A percentile compares a stretch with the other conserved stretches of the same genome.
These are phyloP conservation scores for Cygnus buccinator DNA, from an alignment of 2,113 vertebrate species.

Conservation along the genomic window DNA sequence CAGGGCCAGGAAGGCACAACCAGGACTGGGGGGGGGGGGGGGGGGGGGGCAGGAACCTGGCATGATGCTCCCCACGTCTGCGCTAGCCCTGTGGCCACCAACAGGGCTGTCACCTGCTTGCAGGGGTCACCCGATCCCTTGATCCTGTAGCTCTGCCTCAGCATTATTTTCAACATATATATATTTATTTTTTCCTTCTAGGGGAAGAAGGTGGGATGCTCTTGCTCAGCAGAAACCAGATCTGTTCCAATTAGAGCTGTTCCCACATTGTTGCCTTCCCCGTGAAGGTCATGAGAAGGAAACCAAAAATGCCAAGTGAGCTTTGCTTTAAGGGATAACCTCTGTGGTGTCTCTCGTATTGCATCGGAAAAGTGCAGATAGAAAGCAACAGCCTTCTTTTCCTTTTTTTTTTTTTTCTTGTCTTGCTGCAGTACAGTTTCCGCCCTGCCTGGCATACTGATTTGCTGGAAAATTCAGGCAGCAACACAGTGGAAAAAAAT, in stretches of 20 bases:
- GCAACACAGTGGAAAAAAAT: constrained; percentile 3
- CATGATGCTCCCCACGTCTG: rapidly evolving
- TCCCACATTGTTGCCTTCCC: not conserved
- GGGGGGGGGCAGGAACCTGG: too few species aligned
- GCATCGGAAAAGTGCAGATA: not conserved
- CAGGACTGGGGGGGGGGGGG: not conserved
- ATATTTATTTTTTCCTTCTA: not conserved
- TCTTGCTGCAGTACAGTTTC: not conserved
- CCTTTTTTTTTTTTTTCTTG: not conserved
- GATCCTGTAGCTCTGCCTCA: not conserved
- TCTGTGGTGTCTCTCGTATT: not conserved
- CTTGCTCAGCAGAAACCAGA: not conserved
- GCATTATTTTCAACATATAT: not conserved
- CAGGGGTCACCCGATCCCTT: not conserved
- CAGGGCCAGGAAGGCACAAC: not conserved
- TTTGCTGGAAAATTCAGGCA: constrained; percentile 32
- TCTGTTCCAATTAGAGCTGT: not conserved
- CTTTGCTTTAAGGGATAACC: not conserved
- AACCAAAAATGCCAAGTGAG: not conserved
- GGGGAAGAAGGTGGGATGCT: not conserved
- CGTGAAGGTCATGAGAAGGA: not conserved
- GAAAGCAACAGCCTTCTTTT: not conserved
- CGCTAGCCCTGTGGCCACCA: rapidly evolving
- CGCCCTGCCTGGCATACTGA: not conserved
- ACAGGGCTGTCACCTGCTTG: not conserved